These are phyloP conservation scores for Lycocorax pyrrhopterus DNA, from an alignment of 2,113 vertebrate genomes.

Conservation along the genomic window DNA sequence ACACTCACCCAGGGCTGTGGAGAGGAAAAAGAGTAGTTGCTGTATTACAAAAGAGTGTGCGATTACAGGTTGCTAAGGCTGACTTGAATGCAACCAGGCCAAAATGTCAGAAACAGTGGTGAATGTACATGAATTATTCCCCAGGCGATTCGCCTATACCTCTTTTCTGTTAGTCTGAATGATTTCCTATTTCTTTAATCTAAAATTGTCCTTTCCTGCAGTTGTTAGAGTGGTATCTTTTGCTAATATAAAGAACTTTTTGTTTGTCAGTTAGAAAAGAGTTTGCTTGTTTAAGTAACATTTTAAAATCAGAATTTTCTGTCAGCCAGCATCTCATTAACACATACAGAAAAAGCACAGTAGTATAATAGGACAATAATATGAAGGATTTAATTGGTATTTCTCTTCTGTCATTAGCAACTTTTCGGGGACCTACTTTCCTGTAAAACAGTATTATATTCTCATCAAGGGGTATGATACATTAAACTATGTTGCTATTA, in stretches of 20 bases:
- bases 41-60: background rate
- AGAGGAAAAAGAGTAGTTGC: background rate
- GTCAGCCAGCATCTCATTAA: background rate
- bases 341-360: background rate
- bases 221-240: background rate
- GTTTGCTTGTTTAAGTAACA: background rate
- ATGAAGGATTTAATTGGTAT: background rate
- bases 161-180: background rate
- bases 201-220: background rate
- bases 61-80: background rate
- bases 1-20: background rate
- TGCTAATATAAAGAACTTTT: background rate
- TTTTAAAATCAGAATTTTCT: background rate
- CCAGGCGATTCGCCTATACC: background rate
- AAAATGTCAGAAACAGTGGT: background rate
- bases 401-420: background rate
- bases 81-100: background rate
- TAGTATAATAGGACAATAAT: background rate
- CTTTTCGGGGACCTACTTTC: background rate
- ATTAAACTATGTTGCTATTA: background rate
- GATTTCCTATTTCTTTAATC: background rate
- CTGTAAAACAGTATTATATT: background rate
- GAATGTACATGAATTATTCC: background rate
- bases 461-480: background rate
- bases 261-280: background rate